These are phyloP conservation scores for Aphodius granarius DNA, from an alignment of 2,888 invertebrate species.

Conservation along the genomic window DNA sequence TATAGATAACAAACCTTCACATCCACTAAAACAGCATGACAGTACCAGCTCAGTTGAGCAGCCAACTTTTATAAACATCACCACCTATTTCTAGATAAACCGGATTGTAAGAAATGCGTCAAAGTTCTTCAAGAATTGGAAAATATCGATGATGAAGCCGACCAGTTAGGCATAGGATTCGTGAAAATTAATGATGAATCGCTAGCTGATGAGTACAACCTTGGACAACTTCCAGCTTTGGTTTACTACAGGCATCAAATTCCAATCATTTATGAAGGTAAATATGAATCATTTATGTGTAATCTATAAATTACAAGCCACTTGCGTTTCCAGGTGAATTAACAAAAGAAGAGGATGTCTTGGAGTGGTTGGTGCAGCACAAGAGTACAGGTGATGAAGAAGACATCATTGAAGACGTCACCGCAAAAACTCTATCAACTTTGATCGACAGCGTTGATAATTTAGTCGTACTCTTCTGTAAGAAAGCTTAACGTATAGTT, in stretches of 20 bases:
- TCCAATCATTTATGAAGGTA: constrained; percentile 93
- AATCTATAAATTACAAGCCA: constrained; percentile 15
- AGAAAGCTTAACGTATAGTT: constrained; percentile 50
- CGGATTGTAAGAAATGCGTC: constrained; percentile 89
- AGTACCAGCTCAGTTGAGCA: neutral
- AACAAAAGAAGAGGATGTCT: constrained; percentile 86
- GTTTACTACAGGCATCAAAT: constrained; percentile 94
- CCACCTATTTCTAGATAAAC: constrained; percentile 69
- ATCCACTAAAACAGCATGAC: neutral
- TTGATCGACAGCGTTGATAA: constrained; percentile 89
- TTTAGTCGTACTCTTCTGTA: constrained; percentile 90
- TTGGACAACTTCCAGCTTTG: constrained; percentile 83
- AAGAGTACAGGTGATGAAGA: constrained; percentile 93
- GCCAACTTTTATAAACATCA: neutral
- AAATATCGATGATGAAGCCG: constrained; percentile 93
- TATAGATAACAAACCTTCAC: neutral
- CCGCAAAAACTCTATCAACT: constrained; percentile 84
- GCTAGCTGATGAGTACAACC: constrained; percentile 89
- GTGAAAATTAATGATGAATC: constrained; percentile 92
- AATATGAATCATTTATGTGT: constrained; percentile 35
- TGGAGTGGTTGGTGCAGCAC: constrained; percentile 92
- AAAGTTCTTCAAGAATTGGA: constrained; percentile 89
- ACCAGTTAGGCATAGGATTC: constrained; percentile 91
- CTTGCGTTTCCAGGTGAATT: constrained; percentile 68
- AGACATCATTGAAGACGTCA: constrained; percentile 92